Base-by-base conservation (phyloP, 2,888 invertebrate species). In the Drepanosiphum platanoidis region DNA sequence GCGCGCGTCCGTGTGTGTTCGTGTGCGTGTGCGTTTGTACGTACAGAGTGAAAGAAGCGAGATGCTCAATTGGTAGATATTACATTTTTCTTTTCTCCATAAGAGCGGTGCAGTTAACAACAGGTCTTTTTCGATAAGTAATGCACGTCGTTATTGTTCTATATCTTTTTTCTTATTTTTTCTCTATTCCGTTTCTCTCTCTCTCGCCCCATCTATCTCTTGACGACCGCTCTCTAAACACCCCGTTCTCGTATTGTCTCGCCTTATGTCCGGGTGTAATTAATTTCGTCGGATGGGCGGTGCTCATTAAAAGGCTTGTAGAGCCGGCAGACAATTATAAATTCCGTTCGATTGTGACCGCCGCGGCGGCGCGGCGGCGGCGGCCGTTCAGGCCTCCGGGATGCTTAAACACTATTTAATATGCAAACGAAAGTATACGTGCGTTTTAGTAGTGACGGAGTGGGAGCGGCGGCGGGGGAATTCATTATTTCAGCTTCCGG, bases 401-500 rank as follows among this genome's bases (percentile, higher is more conserved):
- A 61, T 66, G 83, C 66, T 83, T 64, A 66, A 46, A 74, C 72
- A 66, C 64, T 74, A 36, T 84, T 84, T 77, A 84, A 77, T 68
- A 77, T 77, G 84, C 84, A 68, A 77, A 84, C 84, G 46, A 84
- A 77, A 75, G 58, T 84, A 83, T 77, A 58, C 75, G 75, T 68
- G 68, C 42, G 30, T 68, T 66, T 75, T 30, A 9, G 27, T 9
- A 15, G 27, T 9, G 27, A 22, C 1, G n/a, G 77, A 64, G 22
- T 11, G 34, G 52, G 18, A 27, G 11, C 75, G 52, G 13, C 13
- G 18, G 27, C 61, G 36, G 39, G 42, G 30, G 74, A 83, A 83
- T 83, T 83, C 83, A 64, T 83, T 66, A 83, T 84, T 68, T 36
- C 36, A 46, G 36, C 52, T 84, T 66, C 84, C 84, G 75, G 84